Base-by-base conservation (phyloP, 1,140 invertebrate species). In the Nebria ingens region DNA sequence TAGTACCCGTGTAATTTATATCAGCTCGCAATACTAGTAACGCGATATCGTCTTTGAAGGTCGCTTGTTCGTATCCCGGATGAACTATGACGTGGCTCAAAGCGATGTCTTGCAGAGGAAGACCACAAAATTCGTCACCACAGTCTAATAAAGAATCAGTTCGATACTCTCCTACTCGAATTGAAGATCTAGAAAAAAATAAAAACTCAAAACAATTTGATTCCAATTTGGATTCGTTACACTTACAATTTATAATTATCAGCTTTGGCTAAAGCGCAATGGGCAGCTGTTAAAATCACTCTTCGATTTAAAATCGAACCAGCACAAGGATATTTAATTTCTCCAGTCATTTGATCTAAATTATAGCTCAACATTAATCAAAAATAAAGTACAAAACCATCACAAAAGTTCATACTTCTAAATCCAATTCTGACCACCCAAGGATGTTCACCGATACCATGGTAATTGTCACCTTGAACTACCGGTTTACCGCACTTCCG, bases 1-100 rank as follows among this genome's bases (percentile, higher is more conserved):
- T 15, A 15, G 13, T 4, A 84, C 83, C 77, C 63, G 82, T 81
- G 65, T 76, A 85, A 65, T 84, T 84, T 19, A 85, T 77, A 45
- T 79, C 77, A 2, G 76, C 72, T 65, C 79, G 79, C 1, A 85
- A 66, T 21, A 85, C 76, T 4, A 86, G 67, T 20, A 86, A 66
- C 0, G 83, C 83, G 54, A 86, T 79, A 63, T 86, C 83, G 61
- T 86, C 77, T 61, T 79, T 71, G 66, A 81, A 86, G 59, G 79
- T 79, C 64, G 80, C 78, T 61, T 79, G 76, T 56, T 83, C 77
- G 58, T 84, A 85, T 21, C 80, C 79, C 0, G 82, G 82, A 68
- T 86, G 83, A 0, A 84, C 79, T 12, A 84, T 73, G 1, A 84
- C 79, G 60, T 81, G 80, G 59, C 77, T 79, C 50, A 85, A 78